These are phyloP conservation scores for Rhizomys pruinosus DNA, from an alignment of 2,113 vertebrate genomes.

Conservation along the genomic window DNA sequence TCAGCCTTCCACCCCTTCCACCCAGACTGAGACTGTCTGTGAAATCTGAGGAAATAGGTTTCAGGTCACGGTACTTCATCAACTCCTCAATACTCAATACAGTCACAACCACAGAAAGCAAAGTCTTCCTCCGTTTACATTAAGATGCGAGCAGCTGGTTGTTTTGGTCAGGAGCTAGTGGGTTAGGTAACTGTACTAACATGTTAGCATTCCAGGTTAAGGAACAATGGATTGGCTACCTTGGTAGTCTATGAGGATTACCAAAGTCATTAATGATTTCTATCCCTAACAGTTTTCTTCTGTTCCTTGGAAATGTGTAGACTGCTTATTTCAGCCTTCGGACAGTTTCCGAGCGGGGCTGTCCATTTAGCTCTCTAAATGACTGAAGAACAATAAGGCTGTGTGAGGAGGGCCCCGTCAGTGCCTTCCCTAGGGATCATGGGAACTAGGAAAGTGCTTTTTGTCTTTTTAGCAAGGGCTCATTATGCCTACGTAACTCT, in stretches of 20 bases:
- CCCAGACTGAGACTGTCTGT: background rate
- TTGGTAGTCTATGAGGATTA: background rate
- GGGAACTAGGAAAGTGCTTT: slow-evolving; percentile 80
- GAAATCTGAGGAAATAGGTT: background rate
- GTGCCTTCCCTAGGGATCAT: slow-evolving; percentile 76
- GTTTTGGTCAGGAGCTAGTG: background rate
- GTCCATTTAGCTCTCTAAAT: slow-evolving; percentile 77
- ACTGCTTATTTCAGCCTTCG: slow-evolving; percentile 79
- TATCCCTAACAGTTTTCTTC: slow-evolving; percentile 58
- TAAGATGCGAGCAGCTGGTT: background rate
- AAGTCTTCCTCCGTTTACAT: background rate
- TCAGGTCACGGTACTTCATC: background rate
- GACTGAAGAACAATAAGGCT: slow-evolving; percentile 75
- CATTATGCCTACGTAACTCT: slow-evolving; percentile 83
- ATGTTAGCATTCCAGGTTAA: background rate
- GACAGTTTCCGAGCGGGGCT: slow-evolving; percentile 72
- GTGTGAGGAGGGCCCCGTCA: slow-evolving; percentile 69
- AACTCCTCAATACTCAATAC: background rate
- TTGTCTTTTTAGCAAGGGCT: slow-evolving; percentile 81
- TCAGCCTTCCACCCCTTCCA: background rate
- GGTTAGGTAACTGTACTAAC: background rate
- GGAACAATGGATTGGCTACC: background rate
- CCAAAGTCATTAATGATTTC: slow-evolving; percentile 63
- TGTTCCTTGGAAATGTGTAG: slow-evolving; percentile 73
- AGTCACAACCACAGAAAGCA: background rate